phyloP scores from a whole-genome alignment of 2,113 vertebrate species.

The Petrocephalus microphthalmus region DNA sequence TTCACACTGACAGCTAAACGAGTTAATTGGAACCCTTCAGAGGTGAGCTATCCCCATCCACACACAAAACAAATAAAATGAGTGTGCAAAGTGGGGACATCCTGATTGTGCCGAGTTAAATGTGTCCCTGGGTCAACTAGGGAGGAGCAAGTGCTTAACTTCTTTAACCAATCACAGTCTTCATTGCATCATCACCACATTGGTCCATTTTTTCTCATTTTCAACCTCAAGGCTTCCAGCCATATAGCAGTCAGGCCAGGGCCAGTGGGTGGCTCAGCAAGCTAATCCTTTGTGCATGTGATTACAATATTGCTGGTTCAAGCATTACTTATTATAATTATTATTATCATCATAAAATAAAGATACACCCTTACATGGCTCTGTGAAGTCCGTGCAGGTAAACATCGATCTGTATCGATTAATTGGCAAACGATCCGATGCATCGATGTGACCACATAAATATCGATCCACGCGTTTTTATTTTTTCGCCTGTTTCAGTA shows the following conservation, averaged over 20 bases:
- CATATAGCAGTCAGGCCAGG: neutral
- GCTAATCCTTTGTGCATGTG: neutral
- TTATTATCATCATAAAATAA: neutral
- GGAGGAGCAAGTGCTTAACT: neutral
- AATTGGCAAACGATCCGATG: too few relatives aligned
- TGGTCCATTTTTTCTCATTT: neutral
- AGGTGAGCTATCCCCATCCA: neutral
- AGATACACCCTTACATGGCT: neutral
- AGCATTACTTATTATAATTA: neutral
- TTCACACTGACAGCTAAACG: slow-evolving; percentile 21
- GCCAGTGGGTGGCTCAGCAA: neutral
- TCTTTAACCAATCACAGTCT: neutral
- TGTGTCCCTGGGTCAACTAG: neutral
- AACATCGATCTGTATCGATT: too few relatives aligned
- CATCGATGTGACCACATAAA: too few relatives aligned
- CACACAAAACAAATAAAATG: neutral
- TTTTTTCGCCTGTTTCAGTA: too few relatives aligned
- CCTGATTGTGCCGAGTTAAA: neutral
- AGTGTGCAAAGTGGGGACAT: neutral
- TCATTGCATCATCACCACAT: neutral
- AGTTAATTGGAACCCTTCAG: slow-evolving; percentile 33
- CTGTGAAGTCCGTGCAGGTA: neutral
- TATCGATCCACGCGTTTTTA: too few relatives aligned
- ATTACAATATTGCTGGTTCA: neutral
- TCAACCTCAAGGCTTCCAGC: neutral